Evolutionary conservation across 30 jellyfish, hydroid and myxozoan genomes (phyloP), one percentile per base, ranked within the genome.

Genomic region (Sanderia malayensis): DNA sequence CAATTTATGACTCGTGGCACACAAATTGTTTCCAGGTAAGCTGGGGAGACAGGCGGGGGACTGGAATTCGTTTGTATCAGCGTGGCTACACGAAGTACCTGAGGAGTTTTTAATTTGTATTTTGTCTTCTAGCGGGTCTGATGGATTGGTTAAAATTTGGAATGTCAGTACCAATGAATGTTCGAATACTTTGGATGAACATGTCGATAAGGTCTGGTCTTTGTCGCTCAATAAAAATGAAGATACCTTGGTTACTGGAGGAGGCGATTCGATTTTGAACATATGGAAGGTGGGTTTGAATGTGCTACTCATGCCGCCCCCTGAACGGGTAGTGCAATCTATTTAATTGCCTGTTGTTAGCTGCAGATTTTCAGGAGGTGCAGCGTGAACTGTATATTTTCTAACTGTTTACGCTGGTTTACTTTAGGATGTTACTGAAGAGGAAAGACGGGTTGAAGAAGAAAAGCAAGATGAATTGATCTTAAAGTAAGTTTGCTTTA

Each of bases 251-350:
- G 85, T 85, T 1, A 58, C 92, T 0, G 95, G 95, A 0, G 95
- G 95, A 23, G 81, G 79, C 13, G 95, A 85, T 46, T 75, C 95
- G 0, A 71, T 80, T 18, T 27, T 85, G 22, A 76, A 75, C 17
- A 3, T 85, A 4, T 85, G 95, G 95, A 76, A 75, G 86, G 95
- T 85, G n/a, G n/a, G n/a, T n/a, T n/a, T n/a, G n/a, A n/a, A n/a
- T n/a, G n/a, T n/a, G n/a, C n/a, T n/a, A n/a, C n/a, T n/a, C n/a
- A n/a, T n/a, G n/a, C n/a, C n/a, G n/a, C n/a, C n/a, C n/a, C n/a
- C n/a, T n/a, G n/a, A n/a, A 61, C 55, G 55, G 8, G 55, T 41
- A 6, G 8, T 8, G 15, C 15, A 41, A 6, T 41, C 15, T 6
- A 41, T 41, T 15, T 8, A 41, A 41, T 6, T 41, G 15, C 15